Percentiles rank a stretch among this genome's conserved stretches.
phyloP scores from a whole-genome alignment of 2,113 vertebrate species.

The Tachuris rubrigastra region DNA sequence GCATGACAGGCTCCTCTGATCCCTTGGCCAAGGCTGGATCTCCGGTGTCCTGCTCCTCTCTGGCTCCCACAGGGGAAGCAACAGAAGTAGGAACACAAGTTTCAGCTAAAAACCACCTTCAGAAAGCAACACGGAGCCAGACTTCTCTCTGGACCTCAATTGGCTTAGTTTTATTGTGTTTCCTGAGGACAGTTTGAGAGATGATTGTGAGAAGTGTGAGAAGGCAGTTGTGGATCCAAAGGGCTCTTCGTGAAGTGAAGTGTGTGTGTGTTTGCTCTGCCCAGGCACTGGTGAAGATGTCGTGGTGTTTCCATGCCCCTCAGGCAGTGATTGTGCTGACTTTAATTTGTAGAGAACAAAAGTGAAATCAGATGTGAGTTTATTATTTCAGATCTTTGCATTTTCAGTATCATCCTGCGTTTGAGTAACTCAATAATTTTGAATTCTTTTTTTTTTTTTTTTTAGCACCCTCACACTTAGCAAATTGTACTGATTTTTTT shows the following conservation, averaged over 20 bases:
- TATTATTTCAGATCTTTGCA: background rate
- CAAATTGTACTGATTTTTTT: background rate
- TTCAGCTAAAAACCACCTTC: background rate
- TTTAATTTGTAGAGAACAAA: background rate
- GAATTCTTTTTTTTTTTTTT: background rate
- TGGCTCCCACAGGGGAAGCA: background rate
- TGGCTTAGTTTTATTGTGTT: background rate
- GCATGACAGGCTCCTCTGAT: background rate
- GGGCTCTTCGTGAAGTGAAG: background rate
- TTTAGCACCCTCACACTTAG: background rate
- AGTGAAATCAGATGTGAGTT: background rate
- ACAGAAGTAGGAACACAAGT: background rate
- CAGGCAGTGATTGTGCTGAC: background rate
- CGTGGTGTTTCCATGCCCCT: background rate
- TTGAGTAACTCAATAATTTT: background rate
- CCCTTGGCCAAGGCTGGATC: background rate
- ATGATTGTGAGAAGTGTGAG: background rate
- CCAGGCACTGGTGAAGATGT: background rate
- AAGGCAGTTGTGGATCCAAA: background rate
- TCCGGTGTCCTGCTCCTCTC: background rate
- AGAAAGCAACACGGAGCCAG: background rate
- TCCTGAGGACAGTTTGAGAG: background rate
- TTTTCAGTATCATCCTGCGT: background rate
- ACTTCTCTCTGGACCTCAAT: background rate
- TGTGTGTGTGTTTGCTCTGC: background rate